Evolutionary conservation across 37 sponge, comb jelly and placozoan genomes (phyloP), one percentile per base, ranked within the genome.

Genomic region (Hormiphora californensis): DNA sequence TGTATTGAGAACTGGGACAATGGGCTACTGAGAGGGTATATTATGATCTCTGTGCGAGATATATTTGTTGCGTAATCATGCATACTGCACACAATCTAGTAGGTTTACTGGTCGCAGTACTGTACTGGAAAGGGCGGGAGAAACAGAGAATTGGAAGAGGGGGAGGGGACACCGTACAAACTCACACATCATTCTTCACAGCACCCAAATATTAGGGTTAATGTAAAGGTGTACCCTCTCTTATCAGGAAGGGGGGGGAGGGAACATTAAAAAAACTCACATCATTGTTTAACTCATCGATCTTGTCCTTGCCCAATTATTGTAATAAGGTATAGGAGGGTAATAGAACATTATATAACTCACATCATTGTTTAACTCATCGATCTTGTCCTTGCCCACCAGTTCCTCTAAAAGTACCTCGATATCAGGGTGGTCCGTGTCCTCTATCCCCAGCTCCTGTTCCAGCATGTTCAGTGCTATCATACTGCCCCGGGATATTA

Each of bases 401-500:
- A 65, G 32, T 21, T 35, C 32, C 67, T 65, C 67, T 38, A 65
- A 38, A 38, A 65, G 15, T 19, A 36, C 67, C 38, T 65, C 67
- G 19, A 65, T 35, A 38, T 65, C 37, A 3, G 35, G 21, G 37
- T 65, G 3, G 11, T 65, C 7, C 1, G 33, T 65, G 17, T 65
- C 67, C 38, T 65, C 67, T 28, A 65, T 65, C 4, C 67, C 67
- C 67, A 65, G 67, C 4, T 65, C 67, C 67, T 65, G 67, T 19
- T 65, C 67, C 67, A 65, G 67, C 3, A 65, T 35, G 37, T 65
- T 65, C 15, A 65, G 67, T 17, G 67, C 67, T 65, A 65, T 65
- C 67, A 65, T 65, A 38, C 67, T 65, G 33, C 67, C 67, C 8
- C 67, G 34, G 32, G 67, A 36, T 38, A 65, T 65, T 1, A 28